phyloP scores from a whole-genome alignment of 2,797 vertebrate genomes.

The Sebastes steindachneri region DNA sequence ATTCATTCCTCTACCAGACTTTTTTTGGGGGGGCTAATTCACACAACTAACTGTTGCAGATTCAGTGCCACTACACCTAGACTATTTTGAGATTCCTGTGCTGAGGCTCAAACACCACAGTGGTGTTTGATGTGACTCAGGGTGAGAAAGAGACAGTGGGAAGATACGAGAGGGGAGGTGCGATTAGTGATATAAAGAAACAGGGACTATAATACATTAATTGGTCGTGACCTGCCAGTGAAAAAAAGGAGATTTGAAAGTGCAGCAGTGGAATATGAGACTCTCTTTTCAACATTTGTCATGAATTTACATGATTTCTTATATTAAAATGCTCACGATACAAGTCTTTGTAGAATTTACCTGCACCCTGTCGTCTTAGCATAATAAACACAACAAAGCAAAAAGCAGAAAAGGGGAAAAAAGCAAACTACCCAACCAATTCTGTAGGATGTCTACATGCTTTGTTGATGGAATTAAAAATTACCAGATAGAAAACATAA shows the following conservation, averaged over 20 bases:
- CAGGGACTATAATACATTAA: not conserved
- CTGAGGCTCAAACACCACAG: conserved; percentile 33
- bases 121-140: conserved; percentile 46
- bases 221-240: not conserved
- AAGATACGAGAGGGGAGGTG: not conserved
- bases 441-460: not conserved
- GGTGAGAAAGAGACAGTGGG: conserved; percentile 6
- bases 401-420: not conserved
- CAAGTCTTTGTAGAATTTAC: not conserved
- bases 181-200: conserved; percentile 14
- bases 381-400: not conserved
- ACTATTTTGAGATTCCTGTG: conserved; percentile 46
- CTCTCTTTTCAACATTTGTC: not conserved
- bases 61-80: conserved; percentile 13
- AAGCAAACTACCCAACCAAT: too few species aligned
- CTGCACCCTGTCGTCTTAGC: not conserved
- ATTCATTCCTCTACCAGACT: conserved; percentile 39
- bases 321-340: not conserved
- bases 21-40: conserved; percentile 23
- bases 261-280: not conserved
- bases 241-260: not conserved
- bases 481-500: not conserved
- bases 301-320: not conserved
- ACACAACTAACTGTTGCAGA: conserved; percentile 49
- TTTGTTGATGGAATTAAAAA: not conserved